A percentile compares a stretch with the other conserved stretches of the same genome.
Conservation (phyloP, 2,113 vertebrate genomes). For the Tragelaphus strepsiceros region DNA sequence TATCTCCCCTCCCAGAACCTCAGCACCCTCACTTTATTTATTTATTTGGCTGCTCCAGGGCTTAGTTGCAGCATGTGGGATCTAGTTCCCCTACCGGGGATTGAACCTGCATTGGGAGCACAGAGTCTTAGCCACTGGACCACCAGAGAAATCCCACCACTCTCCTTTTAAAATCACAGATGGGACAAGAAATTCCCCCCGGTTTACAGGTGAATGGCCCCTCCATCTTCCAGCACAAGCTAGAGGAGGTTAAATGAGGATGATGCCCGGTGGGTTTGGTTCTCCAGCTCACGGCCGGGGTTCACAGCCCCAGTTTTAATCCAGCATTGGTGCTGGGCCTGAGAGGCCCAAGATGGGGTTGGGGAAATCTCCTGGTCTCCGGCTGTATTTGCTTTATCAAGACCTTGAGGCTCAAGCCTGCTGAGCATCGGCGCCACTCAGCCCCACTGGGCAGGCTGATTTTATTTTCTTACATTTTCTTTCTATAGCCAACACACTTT, state of each 20-base stretch:
- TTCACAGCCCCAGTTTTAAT: background rate
- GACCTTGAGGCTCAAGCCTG: background rate
- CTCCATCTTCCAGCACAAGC: background rate
- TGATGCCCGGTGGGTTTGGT: background rate
- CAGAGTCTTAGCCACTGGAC: background rate
- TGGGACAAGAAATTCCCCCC: background rate
- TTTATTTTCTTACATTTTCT: background rate
- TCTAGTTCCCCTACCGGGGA: background rate
- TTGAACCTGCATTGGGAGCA: background rate
- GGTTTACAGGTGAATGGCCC: background rate
- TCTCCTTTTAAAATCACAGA: background rate
- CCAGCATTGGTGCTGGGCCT: background rate
- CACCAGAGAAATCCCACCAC: background rate
- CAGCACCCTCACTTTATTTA: background rate
- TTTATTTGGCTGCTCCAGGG: background rate
- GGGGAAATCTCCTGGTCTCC: background rate
- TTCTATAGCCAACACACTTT: background rate
- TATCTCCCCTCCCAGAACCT: background rate
- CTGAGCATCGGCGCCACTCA: background rate
- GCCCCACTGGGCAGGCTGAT: background rate
- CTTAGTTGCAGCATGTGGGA: background rate
- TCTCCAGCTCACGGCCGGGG: background rate
- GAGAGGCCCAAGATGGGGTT: background rate
- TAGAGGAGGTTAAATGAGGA: background rate
- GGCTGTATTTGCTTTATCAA: background rate